These are phyloP conservation scores for Epinephelus coioides DNA, from an alignment of 2,797 vertebrate species.

Conservation along the genomic window DNA sequence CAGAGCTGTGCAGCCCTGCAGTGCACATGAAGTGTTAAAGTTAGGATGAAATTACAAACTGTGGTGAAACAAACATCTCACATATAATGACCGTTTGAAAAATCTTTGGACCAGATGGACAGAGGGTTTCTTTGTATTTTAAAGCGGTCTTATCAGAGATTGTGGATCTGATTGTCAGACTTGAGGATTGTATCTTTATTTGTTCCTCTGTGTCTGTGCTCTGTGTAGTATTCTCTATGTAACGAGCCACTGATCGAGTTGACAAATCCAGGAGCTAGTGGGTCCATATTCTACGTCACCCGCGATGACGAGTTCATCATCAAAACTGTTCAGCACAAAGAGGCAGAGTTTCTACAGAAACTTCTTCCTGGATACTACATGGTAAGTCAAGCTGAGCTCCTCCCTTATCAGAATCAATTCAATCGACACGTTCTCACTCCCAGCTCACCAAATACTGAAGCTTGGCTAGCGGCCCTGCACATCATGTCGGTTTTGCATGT, in stretches of 20 bases:
- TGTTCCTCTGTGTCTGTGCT: conserved; percentile 26
- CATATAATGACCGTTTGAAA: neutral
- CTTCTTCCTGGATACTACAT: conserved; percentile 98
- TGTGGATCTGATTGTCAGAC: neutral
- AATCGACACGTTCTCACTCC: no score
- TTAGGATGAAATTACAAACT: neutral
- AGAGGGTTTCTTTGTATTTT: conserved; percentile 1
- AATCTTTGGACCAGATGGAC: neutral
- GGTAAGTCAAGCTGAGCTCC: conserved; percentile 81
- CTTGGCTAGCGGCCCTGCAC: no score
- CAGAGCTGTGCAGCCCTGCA: neutral
- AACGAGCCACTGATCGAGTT: conserved; percentile 96
- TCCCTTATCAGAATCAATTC: neutral
- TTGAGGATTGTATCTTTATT: neutral
- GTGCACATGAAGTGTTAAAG: neutral
- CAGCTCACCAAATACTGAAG: no score
- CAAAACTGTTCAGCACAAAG: conserved; percentile 97
- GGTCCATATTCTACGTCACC: conserved; percentile 97
- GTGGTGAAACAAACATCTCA: neutral
- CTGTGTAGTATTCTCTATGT: conserved; percentile 92
- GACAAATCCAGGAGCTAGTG: conserved; percentile 96
- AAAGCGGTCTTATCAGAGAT: conserved; percentile 4
- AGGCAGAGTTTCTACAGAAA: conserved; percentile 98
- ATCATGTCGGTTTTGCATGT: no score
- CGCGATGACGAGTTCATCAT: conserved; percentile 98